Evolutionary conservation across 2,888 invertebrate species (phyloP), one percentile per base, ranked within the genome.

Genomic region (Plebejus argus): DNA sequence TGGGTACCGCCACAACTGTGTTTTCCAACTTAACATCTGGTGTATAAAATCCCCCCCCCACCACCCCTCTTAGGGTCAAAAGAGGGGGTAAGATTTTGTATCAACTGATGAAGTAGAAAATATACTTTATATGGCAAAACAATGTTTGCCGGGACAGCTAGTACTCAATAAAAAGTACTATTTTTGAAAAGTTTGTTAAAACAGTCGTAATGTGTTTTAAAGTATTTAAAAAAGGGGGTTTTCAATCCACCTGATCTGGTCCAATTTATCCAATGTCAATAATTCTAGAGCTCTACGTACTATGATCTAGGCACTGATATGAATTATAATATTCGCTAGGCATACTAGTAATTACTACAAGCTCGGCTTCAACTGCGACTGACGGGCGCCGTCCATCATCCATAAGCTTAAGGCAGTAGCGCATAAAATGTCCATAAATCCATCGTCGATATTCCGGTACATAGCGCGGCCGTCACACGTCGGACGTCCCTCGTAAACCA

Each of bases 391-490:
- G 33, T 66, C 66, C 33, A 66, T 66, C 66, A 28, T 66, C 66
- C 66, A 6, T 66, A 66, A 33, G 66, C 66, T 66, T 66, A 66
- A 28, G 28, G 28, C 66, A 33, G 66, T 66, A 33, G 66, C 15
- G 66, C 66, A 66, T 66, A 66, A 66, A 66, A 66, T 66, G 66
- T 66, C 66, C 66, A 66, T 66, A 66, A 66, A 66, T 66, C 66
- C 15, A 33, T 66, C 28, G 66, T 15, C 66, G 66, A 66, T 33
- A 66, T 66, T 66, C 28, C 66, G 15, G 15, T 66, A 66, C 33
- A 66, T 66, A 33, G 15, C 66, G 28, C 28, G 66, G 66, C 28
- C 66, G 28, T 33, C 33, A 15, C 28, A 18, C 61, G 66, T 28
- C 66, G 66, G 66, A 66, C 66, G 66, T 66, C 28, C 66, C 23